phyloP scores from a whole-genome alignment of 2,797 vertebrate species.

The Acropternis orthonyx region DNA sequence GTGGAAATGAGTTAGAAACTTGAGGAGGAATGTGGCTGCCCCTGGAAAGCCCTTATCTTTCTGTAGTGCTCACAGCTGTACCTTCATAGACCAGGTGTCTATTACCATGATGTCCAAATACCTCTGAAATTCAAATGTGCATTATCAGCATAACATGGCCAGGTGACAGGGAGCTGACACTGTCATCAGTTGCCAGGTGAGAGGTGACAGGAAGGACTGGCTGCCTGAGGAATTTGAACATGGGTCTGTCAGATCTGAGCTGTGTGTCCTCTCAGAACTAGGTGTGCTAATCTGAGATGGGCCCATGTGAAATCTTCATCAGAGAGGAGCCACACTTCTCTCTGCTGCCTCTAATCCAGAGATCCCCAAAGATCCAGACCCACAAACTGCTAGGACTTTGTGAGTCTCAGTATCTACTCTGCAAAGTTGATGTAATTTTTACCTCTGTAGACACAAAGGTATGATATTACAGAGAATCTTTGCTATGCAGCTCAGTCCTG shows the following conservation, averaged over 20 bases:
- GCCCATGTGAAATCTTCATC: background rate
- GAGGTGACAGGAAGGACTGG: background rate
- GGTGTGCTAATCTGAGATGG: background rate
- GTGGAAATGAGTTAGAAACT: background rate
- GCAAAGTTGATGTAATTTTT: background rate
- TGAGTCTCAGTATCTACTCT: background rate
- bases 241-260: background rate
- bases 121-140: background rate
- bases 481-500: background rate
- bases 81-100: background rate
- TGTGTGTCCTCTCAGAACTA: background rate
- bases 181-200: background rate
- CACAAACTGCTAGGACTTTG: background rate
- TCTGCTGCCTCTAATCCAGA: background rate
- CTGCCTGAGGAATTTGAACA: background rate
- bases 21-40: background rate
- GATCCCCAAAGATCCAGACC: background rate
- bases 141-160: background rate
- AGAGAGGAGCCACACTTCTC: background rate
- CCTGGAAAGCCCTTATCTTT: background rate
- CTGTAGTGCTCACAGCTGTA: background rate
- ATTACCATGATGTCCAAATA: background rate
- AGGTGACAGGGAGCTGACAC: background rate
- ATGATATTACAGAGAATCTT: background rate
- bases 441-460: background rate